phyloP scores from a whole-genome alignment of 2,888 invertebrate species.

The Tanytarsus gracilentus region DNA sequence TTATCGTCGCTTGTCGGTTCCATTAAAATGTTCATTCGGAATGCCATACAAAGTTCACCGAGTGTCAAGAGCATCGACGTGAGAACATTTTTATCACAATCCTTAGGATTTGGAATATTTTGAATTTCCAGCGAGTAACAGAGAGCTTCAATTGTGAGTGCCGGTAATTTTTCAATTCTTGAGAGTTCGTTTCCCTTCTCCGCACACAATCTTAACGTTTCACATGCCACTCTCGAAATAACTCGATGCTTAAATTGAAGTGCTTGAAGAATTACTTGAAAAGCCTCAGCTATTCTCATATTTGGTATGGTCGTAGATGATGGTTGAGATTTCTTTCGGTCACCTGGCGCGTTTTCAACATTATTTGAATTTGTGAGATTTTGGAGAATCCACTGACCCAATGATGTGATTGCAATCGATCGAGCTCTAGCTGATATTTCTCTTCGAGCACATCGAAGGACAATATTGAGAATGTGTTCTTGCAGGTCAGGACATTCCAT shows the following conservation, averaged over 20 bases:
- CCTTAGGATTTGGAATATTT: constrained; percentile 39
- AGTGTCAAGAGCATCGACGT: constrained; percentile 74
- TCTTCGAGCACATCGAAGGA: constrained; percentile 76
- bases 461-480: constrained; percentile 78
- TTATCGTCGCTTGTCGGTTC: constrained; percentile 37
- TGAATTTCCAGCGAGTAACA: constrained; percentile 43
- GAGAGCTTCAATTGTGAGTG: constrained; percentile 39
- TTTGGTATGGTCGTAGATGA: constrained; percentile 34
- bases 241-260: constrained; percentile 43
- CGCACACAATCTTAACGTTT: constrained; percentile 40
- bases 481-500: constrained; percentile 43
- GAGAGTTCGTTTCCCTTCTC: constrained; percentile 40
- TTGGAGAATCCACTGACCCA: constrained; percentile 52
- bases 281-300: constrained; percentile 41
- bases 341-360: neutral
- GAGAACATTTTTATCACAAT: constrained; percentile 41
- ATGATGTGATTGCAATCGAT: constrained; percentile 78
- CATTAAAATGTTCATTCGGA: constrained; percentile 59
- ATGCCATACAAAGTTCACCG: constrained; percentile 87
- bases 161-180: constrained; percentile 39
- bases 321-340: constrained; percentile 37
- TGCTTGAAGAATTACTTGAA: constrained; percentile 42
- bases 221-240: constrained; percentile 41
- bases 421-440: constrained; percentile 84
- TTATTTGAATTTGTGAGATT: constrained; percentile 36